Conservation (phyloP, 1,140 invertebrate species). For the Drosophila rufa region DNA sequence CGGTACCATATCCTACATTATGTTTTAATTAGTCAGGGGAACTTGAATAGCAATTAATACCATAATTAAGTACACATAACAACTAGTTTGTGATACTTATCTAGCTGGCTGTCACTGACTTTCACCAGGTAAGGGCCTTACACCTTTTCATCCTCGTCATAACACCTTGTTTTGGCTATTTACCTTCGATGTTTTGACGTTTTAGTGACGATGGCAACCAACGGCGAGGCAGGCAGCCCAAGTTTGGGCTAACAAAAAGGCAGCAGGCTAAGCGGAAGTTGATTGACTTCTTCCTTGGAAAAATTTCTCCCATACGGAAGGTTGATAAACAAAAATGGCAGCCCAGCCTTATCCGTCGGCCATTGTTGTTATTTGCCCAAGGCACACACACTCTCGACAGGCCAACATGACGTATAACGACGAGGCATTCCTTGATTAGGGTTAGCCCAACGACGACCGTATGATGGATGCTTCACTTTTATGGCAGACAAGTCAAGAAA, state of each 20-base stretch:
- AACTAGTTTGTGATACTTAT: not conserved
- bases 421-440: constrained; percentile 57
- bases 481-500: constrained; percentile 36
- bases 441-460: constrained; percentile 50
- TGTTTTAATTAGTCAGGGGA: not conserved
- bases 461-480: constrained; percentile 55
- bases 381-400: constrained; percentile 20
- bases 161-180: not conserved
- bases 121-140: constrained; percentile 2
- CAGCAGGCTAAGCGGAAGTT: constrained; percentile 57
- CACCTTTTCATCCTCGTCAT: not conserved
- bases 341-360: constrained; percentile 30
- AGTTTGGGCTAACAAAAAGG: constrained; percentile 9
- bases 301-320: constrained; percentile 65
- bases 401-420: constrained; percentile 27
- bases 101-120: not conserved
- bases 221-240: no score
- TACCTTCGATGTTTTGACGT: constrained; percentile 20
- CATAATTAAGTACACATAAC: no score
- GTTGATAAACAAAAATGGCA: constrained; percentile 78
- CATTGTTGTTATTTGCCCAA: constrained; percentile 37
- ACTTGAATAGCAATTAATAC: no score
- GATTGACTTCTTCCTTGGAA: constrained; percentile 72
- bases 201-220: constrained; percentile 45
- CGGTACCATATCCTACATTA: not conserved